Evolutionary conservation across 1,140 invertebrate genomes (phyloP), one percentile per base, ranked within the genome.

Genomic region (Drosophila subobscura): DNA sequence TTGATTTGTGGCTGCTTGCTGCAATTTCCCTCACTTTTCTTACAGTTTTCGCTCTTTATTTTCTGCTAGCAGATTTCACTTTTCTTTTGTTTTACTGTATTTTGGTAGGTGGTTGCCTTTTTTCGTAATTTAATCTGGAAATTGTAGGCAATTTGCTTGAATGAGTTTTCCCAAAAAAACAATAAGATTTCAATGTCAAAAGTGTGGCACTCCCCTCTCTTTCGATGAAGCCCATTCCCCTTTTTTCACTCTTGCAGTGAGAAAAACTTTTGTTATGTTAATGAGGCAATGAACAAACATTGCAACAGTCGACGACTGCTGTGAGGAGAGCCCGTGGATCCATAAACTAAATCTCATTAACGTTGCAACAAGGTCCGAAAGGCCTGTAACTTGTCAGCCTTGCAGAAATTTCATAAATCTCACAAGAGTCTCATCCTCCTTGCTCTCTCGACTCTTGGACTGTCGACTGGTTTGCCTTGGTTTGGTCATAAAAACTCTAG

Each of bases 131-230:
- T 66, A 66, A 51, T 41, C 29, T 61, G 59, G 63, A 65, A 65
- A 52, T 66, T 66, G 63, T 33, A 52, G 42, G 59, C 63, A 66
- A 66, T 66, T 66, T 66, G 37, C 63, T 37, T 61, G 63, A 66
- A 66, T 66, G 59, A 65, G 63, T 66, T 65, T 61, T 49, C 44
- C 33, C 3, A 37, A 37, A 37, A 37, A 10, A 40, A 37, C 20
- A 70, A 56, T n/a, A 64, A 73, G 51, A 75, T 78, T 84, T 84
- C 79, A 84, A 84, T 84, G 79, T 84, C 80, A 84, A 72, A 37
- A 59, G 64, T 65, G 44, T 59, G 66, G 55, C 45, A 42, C 56
- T 59, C 44, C 55, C 68, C 55, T 42, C 55, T 42, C 2, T n/a
- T 47, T 51, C 8, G 58, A 65, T 29, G 40, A 12, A 27, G 27